Evolutionary conservation across 2,888 invertebrate genomes (phyloP).

Genomic region (Hypsopygia costalis): DNA sequence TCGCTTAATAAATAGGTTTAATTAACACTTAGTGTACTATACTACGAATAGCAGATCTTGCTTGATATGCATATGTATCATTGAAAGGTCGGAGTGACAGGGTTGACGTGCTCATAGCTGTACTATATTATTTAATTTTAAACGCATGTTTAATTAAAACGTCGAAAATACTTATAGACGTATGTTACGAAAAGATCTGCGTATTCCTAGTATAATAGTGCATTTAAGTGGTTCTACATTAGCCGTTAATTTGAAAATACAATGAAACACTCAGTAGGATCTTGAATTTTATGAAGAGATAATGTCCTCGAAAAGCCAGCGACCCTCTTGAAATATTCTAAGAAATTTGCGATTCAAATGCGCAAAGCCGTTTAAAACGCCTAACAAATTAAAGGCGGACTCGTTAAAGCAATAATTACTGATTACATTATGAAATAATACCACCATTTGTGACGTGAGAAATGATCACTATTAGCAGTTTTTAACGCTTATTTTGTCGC

Average conservation of each 20-base stretch:
- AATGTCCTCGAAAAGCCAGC: constrained; percentile 74
- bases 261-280: constrained; percentile 68
- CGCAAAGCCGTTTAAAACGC: constrained; percentile 79
- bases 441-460: constrained; percentile 8
- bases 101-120: no score
- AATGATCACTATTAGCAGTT: constrained; percentile 8
- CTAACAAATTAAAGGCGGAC: constrained; percentile 79
- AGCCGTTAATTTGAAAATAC: constrained; percentile 64
- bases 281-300: constrained; percentile 79
- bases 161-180: no score
- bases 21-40: background rate
- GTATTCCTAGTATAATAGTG: no score
- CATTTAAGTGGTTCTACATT: constrained; percentile 27
- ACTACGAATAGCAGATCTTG: no score
- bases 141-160: background rate
- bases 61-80: no score
- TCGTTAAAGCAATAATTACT: constrained; percentile 78
- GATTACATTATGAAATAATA: constrained; percentile 74
- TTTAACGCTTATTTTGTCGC: constrained; percentile 6
- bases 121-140: no score
- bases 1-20: background rate
- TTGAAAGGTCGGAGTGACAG: no score
- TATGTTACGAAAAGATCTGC: no score
- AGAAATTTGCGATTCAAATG: constrained; percentile 81
- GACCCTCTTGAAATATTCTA: constrained; percentile 77